phyloP scores from a whole-genome alignment of 2,113 vertebrate species.

The Lathamus discolor region DNA sequence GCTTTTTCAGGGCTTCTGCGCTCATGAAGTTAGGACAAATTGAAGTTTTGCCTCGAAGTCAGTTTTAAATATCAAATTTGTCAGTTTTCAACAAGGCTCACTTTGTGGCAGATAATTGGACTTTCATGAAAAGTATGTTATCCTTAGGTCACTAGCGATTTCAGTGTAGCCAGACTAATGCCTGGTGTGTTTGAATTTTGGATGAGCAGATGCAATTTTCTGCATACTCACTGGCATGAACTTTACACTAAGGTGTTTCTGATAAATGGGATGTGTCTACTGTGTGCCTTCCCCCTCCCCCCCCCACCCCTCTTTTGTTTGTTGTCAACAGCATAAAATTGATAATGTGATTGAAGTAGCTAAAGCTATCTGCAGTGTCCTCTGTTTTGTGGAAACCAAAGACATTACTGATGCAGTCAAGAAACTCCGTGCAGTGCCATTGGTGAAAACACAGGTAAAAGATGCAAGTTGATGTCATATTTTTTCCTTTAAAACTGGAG shows the following conservation, averaged over 20 bases:
- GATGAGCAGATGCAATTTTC: background rate
- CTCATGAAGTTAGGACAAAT: background rate
- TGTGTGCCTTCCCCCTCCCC: background rate
- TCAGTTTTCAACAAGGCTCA: rapidly evolving
- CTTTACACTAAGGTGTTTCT: background rate
- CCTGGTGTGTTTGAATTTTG: background rate
- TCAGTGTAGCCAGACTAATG: background rate
- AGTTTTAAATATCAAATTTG: background rate
- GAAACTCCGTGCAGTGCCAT: conserved; percentile 20
- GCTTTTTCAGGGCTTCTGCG: background rate
- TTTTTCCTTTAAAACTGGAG: background rate
- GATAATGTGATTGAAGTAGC: conserved; percentile 47
- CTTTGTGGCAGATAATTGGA: background rate
- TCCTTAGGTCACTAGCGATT: background rate
- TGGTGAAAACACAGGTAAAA: conserved; percentile 61
- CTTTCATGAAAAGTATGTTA: background rate
- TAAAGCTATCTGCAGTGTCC: conserved; percentile 71
- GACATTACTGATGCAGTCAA: conserved; percentile 57
- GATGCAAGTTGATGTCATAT: rapidly evolving
- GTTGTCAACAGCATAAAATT: conserved; percentile 13
- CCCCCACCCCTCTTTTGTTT: background rate
- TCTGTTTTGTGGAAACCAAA: conserved; percentile 71
- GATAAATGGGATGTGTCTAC: background rate
- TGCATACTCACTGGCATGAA: background rate
- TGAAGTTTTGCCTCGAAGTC: background rate